These are phyloP conservation scores for Agonopterix heracliana DNA, from an alignment of 2,888 invertebrate genomes.

Conservation along the genomic window DNA sequence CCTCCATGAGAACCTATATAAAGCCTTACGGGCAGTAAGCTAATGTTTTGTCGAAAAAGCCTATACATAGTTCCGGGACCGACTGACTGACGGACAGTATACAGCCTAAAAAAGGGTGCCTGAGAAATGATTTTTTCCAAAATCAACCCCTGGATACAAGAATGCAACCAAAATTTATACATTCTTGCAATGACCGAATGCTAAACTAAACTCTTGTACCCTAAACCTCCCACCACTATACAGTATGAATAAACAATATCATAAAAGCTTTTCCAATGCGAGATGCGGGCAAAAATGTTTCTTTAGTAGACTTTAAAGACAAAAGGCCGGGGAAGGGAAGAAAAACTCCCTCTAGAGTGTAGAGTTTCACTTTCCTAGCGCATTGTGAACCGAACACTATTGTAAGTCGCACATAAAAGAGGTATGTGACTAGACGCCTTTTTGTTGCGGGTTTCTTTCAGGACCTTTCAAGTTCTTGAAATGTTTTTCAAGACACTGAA, in stretches of 20 bases:
- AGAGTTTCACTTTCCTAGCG: constrained; percentile 52
- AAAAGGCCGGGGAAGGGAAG: constrained; percentile 37
- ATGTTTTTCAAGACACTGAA: not conserved
- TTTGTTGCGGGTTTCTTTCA: constrained; percentile 34
- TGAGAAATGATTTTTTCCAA: too few relatives aligned
- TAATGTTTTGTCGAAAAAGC: too few relatives aligned
- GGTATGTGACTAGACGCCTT: constrained; percentile 32
- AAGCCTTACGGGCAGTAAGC: too few relatives aligned
- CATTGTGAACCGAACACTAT: constrained; percentile 41
- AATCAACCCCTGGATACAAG: too few relatives aligned
- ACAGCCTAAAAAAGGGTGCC: too few relatives aligned
- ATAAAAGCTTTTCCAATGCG: constrained; percentile 48
- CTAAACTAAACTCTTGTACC: not conserved
- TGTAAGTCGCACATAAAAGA: constrained; percentile 32
- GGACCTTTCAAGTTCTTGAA: constrained; percentile 8
- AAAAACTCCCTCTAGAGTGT: constrained; percentile 33
- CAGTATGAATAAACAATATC: constrained; percentile 38
- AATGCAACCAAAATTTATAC: too few relatives aligned
- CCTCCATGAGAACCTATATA: too few relatives aligned
- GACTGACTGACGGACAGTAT: too few relatives aligned
- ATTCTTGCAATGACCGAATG: too few relatives aligned
- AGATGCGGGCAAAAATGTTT: constrained; percentile 37
- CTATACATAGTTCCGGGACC: too few relatives aligned
- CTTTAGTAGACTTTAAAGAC: constrained; percentile 34
- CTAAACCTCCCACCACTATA: constrained; percentile 18